Evolutionary conservation across 1,140 invertebrate genomes (phyloP).

Genomic region (Pemphigus obesinymphae): DNA sequence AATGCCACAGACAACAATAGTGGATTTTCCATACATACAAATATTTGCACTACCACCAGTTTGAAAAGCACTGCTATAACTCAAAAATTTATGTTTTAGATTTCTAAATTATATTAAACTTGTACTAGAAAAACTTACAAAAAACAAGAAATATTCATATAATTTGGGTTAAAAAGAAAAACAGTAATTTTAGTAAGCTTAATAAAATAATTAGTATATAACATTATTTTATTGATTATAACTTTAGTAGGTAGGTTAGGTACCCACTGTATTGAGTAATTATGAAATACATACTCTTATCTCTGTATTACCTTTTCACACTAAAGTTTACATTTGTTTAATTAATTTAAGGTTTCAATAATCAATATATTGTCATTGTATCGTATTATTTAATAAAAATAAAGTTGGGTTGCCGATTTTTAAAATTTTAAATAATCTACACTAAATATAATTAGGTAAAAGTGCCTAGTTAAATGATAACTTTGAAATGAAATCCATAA

Average conservation of each 20-base stretch:
- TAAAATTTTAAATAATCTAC: not conserved
- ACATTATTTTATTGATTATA: too few species aligned
- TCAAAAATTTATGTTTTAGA: not conserved
- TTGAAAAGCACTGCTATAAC: too few species aligned
- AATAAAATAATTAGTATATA: too few species aligned
- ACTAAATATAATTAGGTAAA: not conserved
- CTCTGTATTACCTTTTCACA: not conserved
- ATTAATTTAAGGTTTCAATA: slow-evolving; percentile 28
- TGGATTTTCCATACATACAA: too few species aligned
- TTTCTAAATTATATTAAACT: not conserved
- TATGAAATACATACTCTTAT: too few species aligned
- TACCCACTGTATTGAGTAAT: not conserved
- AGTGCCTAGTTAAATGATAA: not conserved
- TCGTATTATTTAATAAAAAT: not conserved
- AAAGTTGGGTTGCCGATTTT: not conserved
- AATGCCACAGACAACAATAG: too few species aligned
- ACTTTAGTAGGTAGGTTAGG: not conserved
- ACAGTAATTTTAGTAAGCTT: too few species aligned
- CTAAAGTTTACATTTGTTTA: not conserved
- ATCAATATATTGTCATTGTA: slow-evolving; percentile 26
- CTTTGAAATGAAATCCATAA: not conserved
- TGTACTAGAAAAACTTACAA: not conserved
- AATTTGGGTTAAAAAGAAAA: too few species aligned
- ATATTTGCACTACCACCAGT: too few species aligned
- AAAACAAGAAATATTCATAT: too few species aligned